These are phyloP conservation scores for Cossypha heuglini DNA, from an alignment of 2,797 vertebrate genomes.

Conservation along the genomic window DNA sequence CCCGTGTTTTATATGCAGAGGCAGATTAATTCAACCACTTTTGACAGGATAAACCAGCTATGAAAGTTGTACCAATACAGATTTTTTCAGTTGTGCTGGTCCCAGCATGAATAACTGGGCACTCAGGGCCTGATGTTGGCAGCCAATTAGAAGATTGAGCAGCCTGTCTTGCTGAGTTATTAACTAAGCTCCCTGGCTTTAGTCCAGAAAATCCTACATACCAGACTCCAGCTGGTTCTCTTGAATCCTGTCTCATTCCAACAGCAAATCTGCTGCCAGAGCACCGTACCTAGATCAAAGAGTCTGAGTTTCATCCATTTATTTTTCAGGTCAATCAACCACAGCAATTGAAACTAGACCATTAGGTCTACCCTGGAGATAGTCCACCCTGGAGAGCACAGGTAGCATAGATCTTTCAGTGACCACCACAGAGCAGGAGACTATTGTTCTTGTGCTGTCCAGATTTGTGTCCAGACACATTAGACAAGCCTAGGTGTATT, in stretches of 20 bases:
- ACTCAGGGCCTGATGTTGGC: neutral
- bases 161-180: neutral
- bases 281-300: neutral
- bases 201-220: slow-evolving; percentile 6
- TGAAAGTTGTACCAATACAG: neutral
- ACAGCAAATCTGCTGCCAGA: neutral
- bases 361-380: too few species aligned
- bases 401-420: neutral
- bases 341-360: neutral
- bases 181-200: slow-evolving; percentile 10
- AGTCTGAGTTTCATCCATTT: neutral
- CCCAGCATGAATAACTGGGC: neutral
- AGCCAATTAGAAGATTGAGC: neutral
- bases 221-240: slow-evolving; percentile 12
- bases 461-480: neutral
- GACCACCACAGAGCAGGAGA: neutral
- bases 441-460: neutral
- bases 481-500: neutral
- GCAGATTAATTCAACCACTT: neutral
- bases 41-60: neutral
- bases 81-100: neutral
- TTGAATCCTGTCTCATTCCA: slow-evolving; percentile 12
- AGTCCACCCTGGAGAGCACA: neutral
- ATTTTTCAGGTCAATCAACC: neutral
- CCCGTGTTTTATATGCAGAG: neutral